These are phyloP conservation scores for Hymenochirus boettgeri DNA, from an alignment of 2,113 vertebrate species.

Conservation along the genomic window DNA sequence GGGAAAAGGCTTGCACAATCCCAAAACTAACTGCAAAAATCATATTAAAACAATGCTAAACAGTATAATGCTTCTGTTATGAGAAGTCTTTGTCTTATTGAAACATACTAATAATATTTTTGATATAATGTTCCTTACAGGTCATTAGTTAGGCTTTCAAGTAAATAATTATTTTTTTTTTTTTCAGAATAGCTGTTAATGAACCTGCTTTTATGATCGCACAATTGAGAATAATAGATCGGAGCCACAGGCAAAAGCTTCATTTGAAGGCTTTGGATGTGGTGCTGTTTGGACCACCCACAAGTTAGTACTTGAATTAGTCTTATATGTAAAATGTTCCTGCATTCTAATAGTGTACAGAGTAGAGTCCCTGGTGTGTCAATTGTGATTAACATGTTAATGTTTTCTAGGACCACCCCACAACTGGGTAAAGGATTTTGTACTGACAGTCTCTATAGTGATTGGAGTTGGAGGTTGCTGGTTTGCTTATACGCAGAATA, in stretches of 20 bases:
- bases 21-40: no score
- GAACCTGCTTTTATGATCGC: constrained; percentile 87
- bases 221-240: constrained; percentile 91
- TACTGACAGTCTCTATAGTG: constrained; percentile 91
- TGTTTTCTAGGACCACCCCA: constrained; percentile 79
- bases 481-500: constrained; percentile 97
- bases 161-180: background rate
- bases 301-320: constrained; percentile 73
- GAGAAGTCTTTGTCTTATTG: no score
- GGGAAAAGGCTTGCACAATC: no score
- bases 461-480: constrained; percentile 96
- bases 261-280: constrained; percentile 95
- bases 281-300: constrained; percentile 90
- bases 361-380: no score
- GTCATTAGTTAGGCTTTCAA: no score
- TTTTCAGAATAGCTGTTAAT: constrained; percentile 90
- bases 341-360: no score
- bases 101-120: no score
- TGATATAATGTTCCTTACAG: no score
- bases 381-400: background rate
- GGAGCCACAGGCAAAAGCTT: constrained; percentile 93
- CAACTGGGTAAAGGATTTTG: constrained; percentile 97
- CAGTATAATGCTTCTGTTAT: no score
- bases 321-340: background rate
- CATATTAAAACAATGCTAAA: no score